Base-by-base conservation (phyloP, 2,888 invertebrate species). In the Mesorhabditis spiculigera region DNA sequence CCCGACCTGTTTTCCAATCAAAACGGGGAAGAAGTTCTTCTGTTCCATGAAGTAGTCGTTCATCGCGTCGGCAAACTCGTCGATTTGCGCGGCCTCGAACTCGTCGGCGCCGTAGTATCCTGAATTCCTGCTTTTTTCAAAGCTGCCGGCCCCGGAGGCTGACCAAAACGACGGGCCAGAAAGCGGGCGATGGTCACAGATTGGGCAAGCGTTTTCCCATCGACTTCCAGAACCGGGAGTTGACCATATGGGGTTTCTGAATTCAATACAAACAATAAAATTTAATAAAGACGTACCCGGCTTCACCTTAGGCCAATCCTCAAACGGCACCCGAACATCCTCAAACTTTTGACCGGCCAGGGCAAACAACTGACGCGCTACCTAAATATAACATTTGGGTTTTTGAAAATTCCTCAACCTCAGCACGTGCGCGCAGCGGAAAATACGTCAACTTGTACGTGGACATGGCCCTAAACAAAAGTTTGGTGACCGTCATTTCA, bases 141-240 rank as follows among this genome's bases (percentile, higher is more conserved):
- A 50, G 58, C 58, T 50, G 8, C n/a, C n/a, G 8, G 8, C 8
- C 58, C 58, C 8, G n/a, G n/a, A 50, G 2, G 2, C 58, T 50
- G 10, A 50, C 58, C 58, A n/a, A 50, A 50, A 50, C 58, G 58
- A 50, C 58, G 58, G 10, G 58, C 58, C 58, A 50, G 58, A 50
- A 50, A 50, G 58, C 58, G 58, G 8, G 58, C 58, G 58, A 50
- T 50, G 10, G 58, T 50, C 10, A 50, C n/a, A 1, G 58, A 50
- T 50, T 50, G 58, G n/a, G 58, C 58, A 50, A 50, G n/a, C 58
- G n/a, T 50, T 10, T 50, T 50, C 58, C 58, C 58, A n/a, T 50
- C 58, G n/a, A 50, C 58, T n/a, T 50, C 58, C 10, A 50, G 58
- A 50, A 50, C 8, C 58, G 8, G 8, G 58, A 50, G 58, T 50